Base-by-base conservation (phyloP, 2,888 invertebrate species). In the Papilio gigon region DNA sequence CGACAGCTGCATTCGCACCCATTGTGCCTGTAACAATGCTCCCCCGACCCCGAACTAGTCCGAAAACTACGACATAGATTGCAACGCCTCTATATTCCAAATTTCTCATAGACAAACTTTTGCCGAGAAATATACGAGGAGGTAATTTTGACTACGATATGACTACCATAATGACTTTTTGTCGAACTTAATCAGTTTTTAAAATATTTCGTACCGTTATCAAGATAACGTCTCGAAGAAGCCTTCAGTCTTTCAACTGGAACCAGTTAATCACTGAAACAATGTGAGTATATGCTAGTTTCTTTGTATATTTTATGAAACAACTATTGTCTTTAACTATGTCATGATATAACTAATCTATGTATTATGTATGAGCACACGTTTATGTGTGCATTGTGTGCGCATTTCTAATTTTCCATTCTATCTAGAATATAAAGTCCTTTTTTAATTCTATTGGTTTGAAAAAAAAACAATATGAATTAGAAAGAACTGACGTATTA, bases 11-110 rank as follows among this genome's bases (percentile, higher is more conserved):
- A 76, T 75, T 74, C 67, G 69, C 75, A 60, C 71, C 74, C 74
- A 79, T 80, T 76, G 81, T 79, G 71, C 72, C 70, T 8, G 68
- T 65, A 71, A 78, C 78, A 81, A 79, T 77, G 77, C 79, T 71
- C 83, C 82, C 83, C 77, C 78, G 76, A 79, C 81, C 83, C 77
- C 78, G 76, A 78, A 78, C 78, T 80, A 80, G 76, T 71, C 73
- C 65, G 66, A 72, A 73, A 73, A 71, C 72, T 71, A 72, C 73
- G 71, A 68, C 63, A 68, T 70, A 72, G 65, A n/a, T 60, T 59
- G 20, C 8, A 25, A 22, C 47, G 59, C 47, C 59, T 67, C 37
- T n/a, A 50, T 37, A 14, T 56, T n/a, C n/a, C 11, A 53, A n/a
- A 17, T 27, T 30, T 30, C n/a, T 56, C 30, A 56, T 56, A 56